phyloP scores from a whole-genome alignment of 2,797 vertebrate species.

The Sphenodon punctatus region DNA sequence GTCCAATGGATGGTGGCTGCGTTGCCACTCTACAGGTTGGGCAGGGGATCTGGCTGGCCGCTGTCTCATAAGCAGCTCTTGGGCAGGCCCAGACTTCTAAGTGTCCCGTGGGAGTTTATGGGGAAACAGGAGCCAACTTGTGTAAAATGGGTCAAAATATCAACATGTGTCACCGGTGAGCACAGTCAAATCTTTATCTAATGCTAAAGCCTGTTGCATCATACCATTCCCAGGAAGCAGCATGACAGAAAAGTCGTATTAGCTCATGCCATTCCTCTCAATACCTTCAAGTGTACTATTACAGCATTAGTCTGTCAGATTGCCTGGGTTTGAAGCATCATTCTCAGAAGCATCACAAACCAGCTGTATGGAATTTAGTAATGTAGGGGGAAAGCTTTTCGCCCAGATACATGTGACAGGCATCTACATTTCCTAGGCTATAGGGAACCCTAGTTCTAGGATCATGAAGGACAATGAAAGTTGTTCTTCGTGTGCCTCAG shows the following conservation, averaged over 20 bases:
- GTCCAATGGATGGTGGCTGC: too few species aligned
- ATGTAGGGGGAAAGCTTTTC: too few species aligned
- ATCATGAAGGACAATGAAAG: not conserved
- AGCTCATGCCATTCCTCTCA: not conserved
- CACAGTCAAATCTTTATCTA: not conserved
- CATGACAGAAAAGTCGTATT: not conserved
- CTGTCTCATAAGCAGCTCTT: too few species aligned
- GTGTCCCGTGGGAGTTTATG: not conserved
- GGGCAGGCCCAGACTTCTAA: not conserved
- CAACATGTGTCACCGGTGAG: not conserved
- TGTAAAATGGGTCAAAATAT: not conserved
- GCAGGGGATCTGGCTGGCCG: too few species aligned
- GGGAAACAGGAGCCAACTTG: not conserved
- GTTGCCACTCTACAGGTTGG: too few species aligned
- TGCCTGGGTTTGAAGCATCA: fast-evolving
- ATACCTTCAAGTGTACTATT: not conserved
- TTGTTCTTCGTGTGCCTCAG: too few species aligned
- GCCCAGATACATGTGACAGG: too few species aligned
- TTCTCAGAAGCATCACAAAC: not conserved
- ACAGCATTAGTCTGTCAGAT: not conserved
- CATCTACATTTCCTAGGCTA: not conserved
- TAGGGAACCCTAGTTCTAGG: not conserved
- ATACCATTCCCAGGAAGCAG: not conserved
- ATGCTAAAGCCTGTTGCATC: not conserved
- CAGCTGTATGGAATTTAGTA: too few species aligned